phyloP scores from a whole-genome alignment of 2,797 vertebrate genomes.

The Steatocranus sp. region DNA sequence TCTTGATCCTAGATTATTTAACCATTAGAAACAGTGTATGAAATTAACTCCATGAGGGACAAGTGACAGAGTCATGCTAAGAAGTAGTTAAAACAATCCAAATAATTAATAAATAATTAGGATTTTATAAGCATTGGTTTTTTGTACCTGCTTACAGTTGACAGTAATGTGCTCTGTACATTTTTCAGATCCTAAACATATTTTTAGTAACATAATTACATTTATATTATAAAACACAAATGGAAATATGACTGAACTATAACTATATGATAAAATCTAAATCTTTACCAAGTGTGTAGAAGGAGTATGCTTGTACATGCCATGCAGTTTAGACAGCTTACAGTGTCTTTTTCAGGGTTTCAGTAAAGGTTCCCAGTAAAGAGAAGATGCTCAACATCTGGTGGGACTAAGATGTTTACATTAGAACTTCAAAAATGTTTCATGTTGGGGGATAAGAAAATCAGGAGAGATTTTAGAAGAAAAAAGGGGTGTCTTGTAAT shows the following conservation, averaged over 20 bases:
- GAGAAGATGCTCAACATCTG: neutral
- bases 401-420: slow-evolving; percentile 7
- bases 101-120: neutral
- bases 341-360: neutral
- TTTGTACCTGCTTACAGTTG: neutral
- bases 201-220: neutral
- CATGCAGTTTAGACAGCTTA: neutral
- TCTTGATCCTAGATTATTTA: neutral
- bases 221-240: neutral
- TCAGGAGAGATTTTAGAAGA: slow-evolving; percentile 5
- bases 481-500: slow-evolving; percentile 14
- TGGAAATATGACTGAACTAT: neutral
- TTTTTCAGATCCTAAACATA: neutral
- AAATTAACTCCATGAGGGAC: neutral
- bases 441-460: slow-evolving; percentile 8
- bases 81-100: neutral
- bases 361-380: neutral
- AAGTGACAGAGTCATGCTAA: neutral
- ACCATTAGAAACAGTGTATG: neutral
- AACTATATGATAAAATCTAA: neutral
- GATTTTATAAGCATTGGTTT: neutral
- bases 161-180: neutral
- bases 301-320: neutral
- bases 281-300: neutral
- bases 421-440: slow-evolving; percentile 31